Percentiles rank a stretch among this genome's conserved stretches.
Evolutionary conservation across 2,113 vertebrate genomes (phyloP).

Genomic region (Brachyistius frenatus): DNA sequence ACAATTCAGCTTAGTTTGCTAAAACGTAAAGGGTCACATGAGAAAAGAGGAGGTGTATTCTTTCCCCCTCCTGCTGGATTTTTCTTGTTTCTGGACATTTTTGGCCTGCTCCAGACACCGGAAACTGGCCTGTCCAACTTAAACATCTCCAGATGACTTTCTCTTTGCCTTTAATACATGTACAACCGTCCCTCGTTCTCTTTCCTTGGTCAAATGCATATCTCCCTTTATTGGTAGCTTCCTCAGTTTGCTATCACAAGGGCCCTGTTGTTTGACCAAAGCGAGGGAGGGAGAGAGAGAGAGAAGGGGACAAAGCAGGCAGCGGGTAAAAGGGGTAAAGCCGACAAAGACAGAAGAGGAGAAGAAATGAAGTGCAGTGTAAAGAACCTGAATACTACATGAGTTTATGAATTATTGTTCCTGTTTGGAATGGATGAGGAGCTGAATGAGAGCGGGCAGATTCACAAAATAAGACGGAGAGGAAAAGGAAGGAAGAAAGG

Average conservation of each 20-base stretch:
- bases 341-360: slow-evolving; percentile 17
- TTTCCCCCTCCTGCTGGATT: slow-evolving; percentile 61
- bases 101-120: slow-evolving; percentile 81
- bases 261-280: slow-evolving; percentile 64
- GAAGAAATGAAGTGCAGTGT: neutral
- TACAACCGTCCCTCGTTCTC: slow-evolving; percentile 39
- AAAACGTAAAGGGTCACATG: slow-evolving; percentile 64
- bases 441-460: slow-evolving; percentile 3
- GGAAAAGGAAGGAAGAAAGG: slow-evolving; percentile 21
- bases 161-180: slow-evolving; percentile 66
- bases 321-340: slow-evolving; percentile 12
- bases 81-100: slow-evolving; percentile 78
- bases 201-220: slow-evolving; percentile 61
- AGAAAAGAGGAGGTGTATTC: slow-evolving; percentile 63
- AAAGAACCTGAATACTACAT: slow-evolving; percentile 32
- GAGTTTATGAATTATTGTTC: slow-evolving; percentile 41
- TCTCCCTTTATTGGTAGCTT: slow-evolving; percentile 77
- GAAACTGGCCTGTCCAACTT: slow-evolving; percentile 83
- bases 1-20: slow-evolving; percentile 58
- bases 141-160: slow-evolving; percentile 85
- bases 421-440: slow-evolving; percentile 46
- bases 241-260: slow-evolving; percentile 73
- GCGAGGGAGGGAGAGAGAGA: slow-evolving; percentile 11
- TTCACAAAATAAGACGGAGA: neutral
- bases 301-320: slow-evolving; percentile 17